Conservation (phyloP, 2,888 invertebrate species). For the Dynastes maya region DNA sequence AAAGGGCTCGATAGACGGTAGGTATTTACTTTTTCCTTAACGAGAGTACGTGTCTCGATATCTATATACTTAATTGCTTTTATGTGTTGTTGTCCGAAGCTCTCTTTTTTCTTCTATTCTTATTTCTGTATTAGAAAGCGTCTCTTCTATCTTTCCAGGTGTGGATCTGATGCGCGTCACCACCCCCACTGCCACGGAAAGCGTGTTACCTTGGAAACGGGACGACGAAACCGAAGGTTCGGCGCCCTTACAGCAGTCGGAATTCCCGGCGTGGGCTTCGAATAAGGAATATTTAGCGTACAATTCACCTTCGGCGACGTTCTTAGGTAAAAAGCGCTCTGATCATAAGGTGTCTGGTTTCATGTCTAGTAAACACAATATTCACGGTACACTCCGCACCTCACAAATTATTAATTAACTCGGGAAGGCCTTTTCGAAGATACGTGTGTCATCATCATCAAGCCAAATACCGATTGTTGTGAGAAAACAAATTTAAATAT, state of each 20-base stretch:
- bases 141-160: constrained; percentile 65
- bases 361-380: no score
- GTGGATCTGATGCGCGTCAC: constrained; percentile 83
- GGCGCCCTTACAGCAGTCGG: constrained; percentile 78
- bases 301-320: constrained; percentile 92
- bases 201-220: constrained; percentile 94
- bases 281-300: constrained; percentile 95
- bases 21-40: constrained; percentile 57
- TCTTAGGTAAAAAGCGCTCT: constrained; percentile 79
- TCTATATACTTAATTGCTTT: not conserved
- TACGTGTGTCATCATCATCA: no score
- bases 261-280: constrained; percentile 96
- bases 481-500: no score
- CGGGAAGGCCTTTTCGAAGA: no score
- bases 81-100: constrained; percentile 10
- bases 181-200: constrained; percentile 91
- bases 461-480: no score
- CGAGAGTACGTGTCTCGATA: constrained; percentile 9
- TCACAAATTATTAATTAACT: no score
- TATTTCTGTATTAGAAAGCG: not conserved
- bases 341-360: not conserved
- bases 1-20: constrained; percentile 71
- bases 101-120: not conserved
- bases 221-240: constrained; percentile 82
- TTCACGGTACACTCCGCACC: no score